Evolutionary conservation across 2,888 invertebrate species (phyloP), one percentile per base, ranked within the genome.

Genomic region (Malthinus flaveolus): DNA sequence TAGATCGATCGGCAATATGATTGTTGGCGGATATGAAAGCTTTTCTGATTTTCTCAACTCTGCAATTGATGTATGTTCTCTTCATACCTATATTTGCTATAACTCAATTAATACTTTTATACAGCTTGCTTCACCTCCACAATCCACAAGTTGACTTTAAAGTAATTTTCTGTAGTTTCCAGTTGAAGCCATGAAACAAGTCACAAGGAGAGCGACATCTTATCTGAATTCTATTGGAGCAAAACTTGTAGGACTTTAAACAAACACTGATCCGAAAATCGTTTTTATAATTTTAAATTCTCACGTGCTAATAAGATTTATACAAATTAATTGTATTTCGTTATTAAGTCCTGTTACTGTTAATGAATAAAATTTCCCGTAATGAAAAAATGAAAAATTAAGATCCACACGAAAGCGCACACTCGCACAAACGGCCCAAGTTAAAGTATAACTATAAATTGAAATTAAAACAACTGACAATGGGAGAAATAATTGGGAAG

Each of bases 21-120:
- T 91, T 23, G 86, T 92, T 2, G 84, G 83, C 31, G 87, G 89
- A 5, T 86, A 87, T 56, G 88, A 88, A 67, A 84, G 84, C 3
- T 74, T 91, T 31, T 73, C 78, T 0, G 76, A 77, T 66, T 61
- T 70, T 10, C 50, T 75, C 7, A 78, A 78, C 64, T 64, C 72
- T 8, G 68, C 69, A 4, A 70, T 73, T 33, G 75, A 78, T 59
- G 77, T 78, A 68, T 73, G 71, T 49, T 35, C 11, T 46, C 39
- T 36, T 33, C 9, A 39, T n/a, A 10, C n/a, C n/a, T n/a, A n/a
- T n/a, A n/a, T n/a, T n/a, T n/a, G n/a, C n/a, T n/a, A n/a, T n/a
- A n/a, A n/a, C n/a, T n/a, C n/a, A n/a, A n/a, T n/a, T n/a, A n/a
- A n/a, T n/a, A n/a, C n/a, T n/a, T n/a, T n/a, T n/a, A n/a, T n/a